These are phyloP conservation scores for Ceratina calcarata DNA, from an alignment of 1,140 invertebrate genomes.

Conservation along the genomic window DNA sequence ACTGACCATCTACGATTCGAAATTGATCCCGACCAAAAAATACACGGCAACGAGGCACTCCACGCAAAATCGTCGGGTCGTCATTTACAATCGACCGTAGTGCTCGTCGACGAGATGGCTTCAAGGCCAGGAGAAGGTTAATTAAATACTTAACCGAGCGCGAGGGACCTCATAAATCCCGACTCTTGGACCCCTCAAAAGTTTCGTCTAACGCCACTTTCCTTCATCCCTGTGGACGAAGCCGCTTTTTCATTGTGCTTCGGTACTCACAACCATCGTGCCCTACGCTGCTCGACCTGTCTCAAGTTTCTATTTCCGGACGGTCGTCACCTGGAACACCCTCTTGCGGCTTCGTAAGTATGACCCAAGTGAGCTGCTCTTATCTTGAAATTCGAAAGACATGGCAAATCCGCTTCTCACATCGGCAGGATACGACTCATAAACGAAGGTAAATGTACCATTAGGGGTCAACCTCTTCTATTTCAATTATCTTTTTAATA, in stretches of 20 bases:
- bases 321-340: conserved; percentile 6
- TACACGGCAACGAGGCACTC: neutral
- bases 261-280: neutral
- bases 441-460: neutral
- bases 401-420: conserved; percentile 39
- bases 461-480: neutral
- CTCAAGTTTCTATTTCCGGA: conserved; percentile 61
- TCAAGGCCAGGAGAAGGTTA: conserved; percentile 28
- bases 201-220: conserved; percentile 27
- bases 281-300: conserved; percentile 33
- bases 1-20: neutral
- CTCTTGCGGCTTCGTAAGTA: conserved; percentile 34
- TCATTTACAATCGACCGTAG: no score
- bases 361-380: conserved; percentile 13
- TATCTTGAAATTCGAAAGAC: conserved; percentile 56
- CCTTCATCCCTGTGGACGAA: conserved; percentile 17
- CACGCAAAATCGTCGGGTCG: conserved; percentile 13
- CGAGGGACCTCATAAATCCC: conserved; percentile 35
- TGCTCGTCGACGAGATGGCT: neutral
- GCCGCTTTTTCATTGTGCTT: conserved; percentile 20
- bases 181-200: conserved; percentile 17
- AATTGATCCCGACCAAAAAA: neutral
- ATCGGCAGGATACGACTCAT: conserved; percentile 27
- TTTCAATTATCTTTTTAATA: neutral
- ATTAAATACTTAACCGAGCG: conserved; percentile 45